Percentiles rank a stretch among this genome's conserved stretches.
phyloP scores from a whole-genome alignment of 2,797 vertebrate genomes.

The Gallinago stenura region DNA sequence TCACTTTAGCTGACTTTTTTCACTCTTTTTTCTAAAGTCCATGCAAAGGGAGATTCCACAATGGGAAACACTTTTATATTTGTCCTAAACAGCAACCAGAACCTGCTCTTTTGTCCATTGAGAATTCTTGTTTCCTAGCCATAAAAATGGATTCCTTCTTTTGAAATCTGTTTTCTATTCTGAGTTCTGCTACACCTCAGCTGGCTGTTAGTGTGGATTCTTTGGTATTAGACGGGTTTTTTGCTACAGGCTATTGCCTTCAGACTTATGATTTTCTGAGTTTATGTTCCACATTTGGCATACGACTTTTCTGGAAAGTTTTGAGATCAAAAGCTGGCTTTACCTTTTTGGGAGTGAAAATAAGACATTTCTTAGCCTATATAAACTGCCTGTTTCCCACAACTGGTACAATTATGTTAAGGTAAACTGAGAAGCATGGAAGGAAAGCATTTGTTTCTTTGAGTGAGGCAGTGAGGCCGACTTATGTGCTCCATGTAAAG shows the following conservation, averaged over 20 bases:
- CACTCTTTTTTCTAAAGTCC: neutral
- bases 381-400: neutral
- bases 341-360: neutral
- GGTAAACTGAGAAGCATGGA: neutral
- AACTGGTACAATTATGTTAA: neutral
- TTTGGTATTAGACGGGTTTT: neutral
- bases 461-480: neutral
- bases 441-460: neutral
- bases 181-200: neutral
- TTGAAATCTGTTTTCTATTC: neutral
- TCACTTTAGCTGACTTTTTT: neutral
- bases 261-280: neutral
- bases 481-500: neutral
- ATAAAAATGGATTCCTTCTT: neutral
- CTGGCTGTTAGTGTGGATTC: neutral
- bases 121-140: neutral
- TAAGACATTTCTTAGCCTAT: neutral
- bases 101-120: neutral
- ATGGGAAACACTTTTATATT: neutral
- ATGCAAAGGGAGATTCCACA: neutral
- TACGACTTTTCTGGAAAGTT: neutral
- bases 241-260: neutral
- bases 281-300: neutral
- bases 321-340: neutral
- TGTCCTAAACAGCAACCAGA: neutral